Percentiles rank a stretch among this genome's conserved stretches.
Conservation (phyloP, 2,888 invertebrate species). For the Drosophila emarginata region DNA sequence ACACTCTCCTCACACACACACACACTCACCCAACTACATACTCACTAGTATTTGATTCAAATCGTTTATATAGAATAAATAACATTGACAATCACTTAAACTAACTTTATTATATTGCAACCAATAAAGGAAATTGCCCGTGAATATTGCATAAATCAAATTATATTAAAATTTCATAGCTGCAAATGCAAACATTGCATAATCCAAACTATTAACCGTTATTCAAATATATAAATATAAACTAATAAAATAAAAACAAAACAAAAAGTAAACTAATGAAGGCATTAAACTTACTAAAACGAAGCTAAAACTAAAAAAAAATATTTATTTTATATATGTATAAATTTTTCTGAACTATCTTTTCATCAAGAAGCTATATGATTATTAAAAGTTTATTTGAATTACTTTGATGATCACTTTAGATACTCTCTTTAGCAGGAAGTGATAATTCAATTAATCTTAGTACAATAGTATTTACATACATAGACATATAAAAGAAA, state of each 20-base stretch:
- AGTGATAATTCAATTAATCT: too few relatives aligned
- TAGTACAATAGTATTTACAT: too few relatives aligned
- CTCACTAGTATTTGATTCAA: slow-evolving; percentile 49
- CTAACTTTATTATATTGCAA: slow-evolving; percentile 45
- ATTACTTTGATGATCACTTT: too few relatives aligned
- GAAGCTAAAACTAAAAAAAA: too few relatives aligned
- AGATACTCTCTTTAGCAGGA: too few relatives aligned
- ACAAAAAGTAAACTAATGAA: background rate
- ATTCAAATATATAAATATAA: background rate
- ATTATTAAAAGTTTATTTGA: too few relatives aligned
- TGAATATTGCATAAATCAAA: slow-evolving; percentile 74
- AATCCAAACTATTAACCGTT: background rate
- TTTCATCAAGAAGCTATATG: too few relatives aligned
- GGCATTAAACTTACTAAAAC: too few relatives aligned
- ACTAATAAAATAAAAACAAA: background rate
- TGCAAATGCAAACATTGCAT: slow-evolving; percentile 7
- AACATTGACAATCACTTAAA: slow-evolving; percentile 70
- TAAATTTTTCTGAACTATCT: too few relatives aligned
- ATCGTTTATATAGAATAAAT: slow-evolving; percentile 50
- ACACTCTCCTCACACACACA: slow-evolving; percentile 7
- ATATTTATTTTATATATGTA: too few relatives aligned
- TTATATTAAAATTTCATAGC: slow-evolving; percentile 48
- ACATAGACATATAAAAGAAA: too few relatives aligned
- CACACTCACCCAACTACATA: slow-evolving; percentile 30
- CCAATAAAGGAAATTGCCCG: slow-evolving; percentile 60